Percentiles rank a stretch among this genome's conserved stretches.
phyloP scores from a whole-genome alignment of 2,113 vertebrate species.

The Tachuris rubrigastra region DNA sequence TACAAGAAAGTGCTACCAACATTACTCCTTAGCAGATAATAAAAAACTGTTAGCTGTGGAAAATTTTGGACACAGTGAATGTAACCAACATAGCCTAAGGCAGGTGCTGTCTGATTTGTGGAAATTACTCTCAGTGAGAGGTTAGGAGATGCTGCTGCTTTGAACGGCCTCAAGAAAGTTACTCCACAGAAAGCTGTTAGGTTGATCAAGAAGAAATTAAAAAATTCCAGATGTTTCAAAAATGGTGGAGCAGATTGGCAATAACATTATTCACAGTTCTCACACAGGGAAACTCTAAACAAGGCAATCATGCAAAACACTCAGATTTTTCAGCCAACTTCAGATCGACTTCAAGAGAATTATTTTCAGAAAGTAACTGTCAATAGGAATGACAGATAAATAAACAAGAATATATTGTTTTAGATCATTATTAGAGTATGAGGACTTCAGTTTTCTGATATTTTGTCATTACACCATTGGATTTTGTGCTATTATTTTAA shows the following conservation, averaged over 20 bases:
- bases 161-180: background rate
- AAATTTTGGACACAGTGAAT: slow-evolving; percentile 14
- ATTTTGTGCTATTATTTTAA: background rate
- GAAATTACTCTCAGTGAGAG: background rate
- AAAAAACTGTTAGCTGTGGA: slow-evolving; percentile 14
- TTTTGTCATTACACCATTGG: background rate
- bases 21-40: slow-evolving; percentile 37
- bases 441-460: background rate
- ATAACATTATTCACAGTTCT: background rate
- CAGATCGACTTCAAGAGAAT: background rate
- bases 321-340: background rate
- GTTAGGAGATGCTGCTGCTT: background rate
- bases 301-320: background rate
- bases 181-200: background rate
- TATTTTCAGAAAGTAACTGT: background rate
- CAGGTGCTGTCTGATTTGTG: background rate
- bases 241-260: background rate
- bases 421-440: background rate
- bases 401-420: background rate
- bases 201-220: background rate
- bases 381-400: background rate
- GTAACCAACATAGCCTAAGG: background rate
- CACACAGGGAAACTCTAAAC: background rate
- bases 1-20: slow-evolving; percentile 9
- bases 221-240: slow-evolving; percentile 23